phyloP scores from a whole-genome alignment of 2,113 vertebrate genomes.

The Corythaeola cristata region DNA sequence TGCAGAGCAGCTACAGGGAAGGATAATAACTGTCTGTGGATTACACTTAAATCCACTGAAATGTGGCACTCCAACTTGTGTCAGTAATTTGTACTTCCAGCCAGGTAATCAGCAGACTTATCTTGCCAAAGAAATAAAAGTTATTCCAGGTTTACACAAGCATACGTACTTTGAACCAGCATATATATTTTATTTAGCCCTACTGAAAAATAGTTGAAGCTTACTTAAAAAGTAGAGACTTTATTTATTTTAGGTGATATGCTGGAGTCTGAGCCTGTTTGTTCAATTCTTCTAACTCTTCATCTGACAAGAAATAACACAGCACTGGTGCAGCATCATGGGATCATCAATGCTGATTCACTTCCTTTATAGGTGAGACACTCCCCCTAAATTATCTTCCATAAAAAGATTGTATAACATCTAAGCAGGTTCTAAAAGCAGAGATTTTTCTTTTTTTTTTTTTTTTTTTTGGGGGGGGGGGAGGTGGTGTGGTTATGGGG shows the following conservation, averaged over 20 bases:
- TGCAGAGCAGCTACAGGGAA: background rate
- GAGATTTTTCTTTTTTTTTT: background rate
- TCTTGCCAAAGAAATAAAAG: background rate
- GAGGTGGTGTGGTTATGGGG: too few relatives aligned
- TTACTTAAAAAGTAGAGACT: background rate
- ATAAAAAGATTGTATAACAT: background rate
- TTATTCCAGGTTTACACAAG: background rate
- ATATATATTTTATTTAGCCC: background rate
- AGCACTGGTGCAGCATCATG: background rate
- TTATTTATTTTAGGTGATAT: background rate
- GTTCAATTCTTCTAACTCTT: background rate
- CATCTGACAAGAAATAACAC: background rate
- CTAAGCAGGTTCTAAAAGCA: background rate
- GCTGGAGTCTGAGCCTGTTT: background rate
- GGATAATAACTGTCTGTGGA: background rate
- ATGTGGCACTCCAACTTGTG: background rate
- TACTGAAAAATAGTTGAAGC: background rate
- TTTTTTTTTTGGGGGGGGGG: background rate
- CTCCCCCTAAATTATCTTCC: background rate
- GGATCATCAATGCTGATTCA: background rate
- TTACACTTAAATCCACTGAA: background rate
- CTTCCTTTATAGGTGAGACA: background rate
- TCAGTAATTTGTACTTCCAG: background rate
- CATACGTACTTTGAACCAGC: background rate
- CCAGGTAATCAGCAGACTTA: background rate